Evolutionary conservation across 92 coral and sea anemone genomes (phyloP), one percentile per base, ranked within the genome.

Genomic region (Bergia sp.): DNA sequence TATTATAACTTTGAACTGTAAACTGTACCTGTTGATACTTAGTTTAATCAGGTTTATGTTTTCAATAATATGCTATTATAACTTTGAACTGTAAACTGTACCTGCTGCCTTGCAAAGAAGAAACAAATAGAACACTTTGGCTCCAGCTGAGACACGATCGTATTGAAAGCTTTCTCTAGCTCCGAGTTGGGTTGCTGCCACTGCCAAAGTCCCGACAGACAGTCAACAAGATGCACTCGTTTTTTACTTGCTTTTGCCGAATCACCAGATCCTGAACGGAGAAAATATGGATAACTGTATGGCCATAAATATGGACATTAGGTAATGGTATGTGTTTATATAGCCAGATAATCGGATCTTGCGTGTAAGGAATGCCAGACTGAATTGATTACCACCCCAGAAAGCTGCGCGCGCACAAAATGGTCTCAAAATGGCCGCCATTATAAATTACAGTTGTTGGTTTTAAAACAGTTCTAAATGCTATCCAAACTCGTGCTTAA

Each of bases 121-220:
- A 89, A 89, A 53, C 97, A 94, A 13, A 94, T 71, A 13, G 95
- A 91, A 84, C 97, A 94, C 43, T 73, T 69, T 36, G 95, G 94
- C 61, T 86, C 91, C 29, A 84, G 87, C 58, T 91, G 94, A 23
- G 95, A 90, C 49, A 82, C 50, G 37, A 90, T 74, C 15, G 76
- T 69, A 57, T 94, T 94, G 79, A 94, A 94, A 20, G 92, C 94
- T 80, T 87, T 93, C 71, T 94, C 95, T 76, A 82, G 20, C 69
- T 88, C 76, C 77, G 86, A 86, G 89, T 93, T 91, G 36, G 95
- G 94, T 39, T 87, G 64, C 88, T 92, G 95, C 79, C 91, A 90
- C 5, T 80, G 80, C 95, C 93, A 94, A 37, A 94, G 88, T 37
- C 97, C 95, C 23, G 89, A 89, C 10, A 92, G 88, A 38, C 85